Evolutionary conservation across 2,797 vertebrate genomes (phyloP).

Genomic region (Tarsius wallacei): DNA sequence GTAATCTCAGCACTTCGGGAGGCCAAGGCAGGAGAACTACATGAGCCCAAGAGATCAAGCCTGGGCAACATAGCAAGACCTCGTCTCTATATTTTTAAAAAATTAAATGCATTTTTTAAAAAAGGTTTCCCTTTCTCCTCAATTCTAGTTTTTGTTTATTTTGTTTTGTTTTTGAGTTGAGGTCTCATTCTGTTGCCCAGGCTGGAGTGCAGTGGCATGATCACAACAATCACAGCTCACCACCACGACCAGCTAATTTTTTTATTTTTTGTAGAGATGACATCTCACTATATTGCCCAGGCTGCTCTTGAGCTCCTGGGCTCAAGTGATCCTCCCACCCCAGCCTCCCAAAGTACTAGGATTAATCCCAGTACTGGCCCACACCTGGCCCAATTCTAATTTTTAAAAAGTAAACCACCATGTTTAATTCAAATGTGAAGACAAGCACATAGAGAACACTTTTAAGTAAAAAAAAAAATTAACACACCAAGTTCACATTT

Average conservation of each 20-base stretch:
- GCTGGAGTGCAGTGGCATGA: not conserved
- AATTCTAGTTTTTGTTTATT: not conserved
- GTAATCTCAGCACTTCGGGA: no score
- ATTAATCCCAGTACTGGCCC: no score
- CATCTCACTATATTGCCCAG: not conserved
- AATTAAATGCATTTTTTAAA: not conserved
- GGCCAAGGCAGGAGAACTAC: no score
- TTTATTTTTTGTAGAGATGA: not conserved
- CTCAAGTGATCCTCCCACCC: not conserved
- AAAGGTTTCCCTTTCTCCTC: not conserved
- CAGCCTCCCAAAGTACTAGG: no score
- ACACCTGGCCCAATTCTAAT: not conserved
- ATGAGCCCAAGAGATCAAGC: no score
- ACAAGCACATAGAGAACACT: not conserved
- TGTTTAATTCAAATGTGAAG: constrained; percentile 45
- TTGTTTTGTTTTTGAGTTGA: not conserved
- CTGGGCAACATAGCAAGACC: no score
- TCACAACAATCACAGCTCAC: not conserved
- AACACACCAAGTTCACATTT: not conserved
- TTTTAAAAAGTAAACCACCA: constrained; percentile 17
- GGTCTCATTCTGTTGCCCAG: not conserved
- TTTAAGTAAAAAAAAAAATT: not conserved
- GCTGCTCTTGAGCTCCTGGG: not conserved
- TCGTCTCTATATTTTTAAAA: no score
- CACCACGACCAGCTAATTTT: not conserved